Evolutionary conservation across 2,797 vertebrate species (phyloP), one percentile per base, ranked within the genome.

Genomic region (Liasis olivaceus): DNA sequence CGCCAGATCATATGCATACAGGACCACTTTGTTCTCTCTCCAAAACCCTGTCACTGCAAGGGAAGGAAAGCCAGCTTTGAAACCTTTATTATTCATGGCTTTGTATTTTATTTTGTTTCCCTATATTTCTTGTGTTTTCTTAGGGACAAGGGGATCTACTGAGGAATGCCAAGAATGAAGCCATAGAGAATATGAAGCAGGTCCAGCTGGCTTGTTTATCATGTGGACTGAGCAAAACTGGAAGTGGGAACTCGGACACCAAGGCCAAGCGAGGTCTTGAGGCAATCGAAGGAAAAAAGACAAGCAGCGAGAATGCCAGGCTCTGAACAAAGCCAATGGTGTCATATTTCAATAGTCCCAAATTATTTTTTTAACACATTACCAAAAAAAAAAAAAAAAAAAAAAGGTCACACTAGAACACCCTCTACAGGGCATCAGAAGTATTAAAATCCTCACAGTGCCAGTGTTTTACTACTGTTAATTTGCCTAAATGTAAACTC

Each of bases 91-190:
- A 89, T 54, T 59, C 15, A 1, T 97, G 94, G 96, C 91, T 93
- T 56, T 58, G 54, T 22, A 13, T 89, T 47, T 17, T 96, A 81
- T 59, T 93, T 96, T 72, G 87, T 92, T 93, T 36, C 0, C 97
- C 72, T 95, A 0, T 93, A 93, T 7, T 97, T 94, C 94, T 54
- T 85, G 1, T 96, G 62, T 93, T 24, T 94, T 93, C 95, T 87
- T 95, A 99, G 99, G 99, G 99, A 90, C 99, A 99, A 97, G 98
- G 98, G 60, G 99, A 99, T 95, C 98, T 99, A 95, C 93, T 99
- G 95, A 99, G 98, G 59, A 98, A 98, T 0, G 99, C 99, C 87
- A 99, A 98, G 98, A 98, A 98, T 0, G 99, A 99, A 94, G 98
- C 99, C 64, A 92, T 99, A 96, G 99, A 99, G 87, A 98, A 98